Evolutionary conservation across 2,113 vertebrate genomes (phyloP).

Genomic region (Python bivittatus): DNA sequence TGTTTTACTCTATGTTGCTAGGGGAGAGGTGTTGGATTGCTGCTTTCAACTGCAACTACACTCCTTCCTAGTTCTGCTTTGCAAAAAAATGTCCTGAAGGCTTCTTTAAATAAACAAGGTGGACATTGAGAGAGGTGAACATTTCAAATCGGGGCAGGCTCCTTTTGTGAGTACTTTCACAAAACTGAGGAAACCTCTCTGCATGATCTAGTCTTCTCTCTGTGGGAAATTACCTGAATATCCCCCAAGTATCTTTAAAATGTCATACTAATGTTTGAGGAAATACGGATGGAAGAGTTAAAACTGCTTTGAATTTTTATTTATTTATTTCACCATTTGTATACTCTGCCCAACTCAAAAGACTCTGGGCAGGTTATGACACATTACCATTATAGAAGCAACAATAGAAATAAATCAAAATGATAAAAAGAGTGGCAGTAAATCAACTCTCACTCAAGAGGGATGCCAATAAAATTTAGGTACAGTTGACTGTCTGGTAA

Average conservation of each 20-base stretch:
- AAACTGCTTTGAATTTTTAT: not conserved
- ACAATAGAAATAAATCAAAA: not conserved
- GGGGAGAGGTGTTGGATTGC: not conserved
- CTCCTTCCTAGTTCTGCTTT: not conserved
- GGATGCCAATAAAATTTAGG: not conserved
- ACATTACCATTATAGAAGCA: not conserved
- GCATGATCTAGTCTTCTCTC: not conserved
- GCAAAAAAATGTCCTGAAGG: not conserved
- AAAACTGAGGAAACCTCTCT: not conserved
- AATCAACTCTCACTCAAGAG: not conserved
- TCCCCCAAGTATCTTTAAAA: not conserved
- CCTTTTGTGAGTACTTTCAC: not conserved
- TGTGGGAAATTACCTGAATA: not conserved
- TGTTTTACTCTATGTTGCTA: not conserved
- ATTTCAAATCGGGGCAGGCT: not conserved
- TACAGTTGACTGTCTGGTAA: not conserved
- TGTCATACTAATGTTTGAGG: not conserved
- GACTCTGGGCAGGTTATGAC: not conserved
- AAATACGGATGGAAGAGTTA: not conserved
- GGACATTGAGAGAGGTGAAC: not conserved
- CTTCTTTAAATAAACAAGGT: not conserved
- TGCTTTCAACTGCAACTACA: not conserved
- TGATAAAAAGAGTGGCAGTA: not conserved
- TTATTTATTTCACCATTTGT: not conserved
- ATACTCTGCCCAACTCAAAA: not conserved